Percentiles rank a stretch among this genome's conserved stretches.
Conservation (phyloP, 35 echinoderm and acorn worm genomes). For the Anneissia japonica region DNA sequence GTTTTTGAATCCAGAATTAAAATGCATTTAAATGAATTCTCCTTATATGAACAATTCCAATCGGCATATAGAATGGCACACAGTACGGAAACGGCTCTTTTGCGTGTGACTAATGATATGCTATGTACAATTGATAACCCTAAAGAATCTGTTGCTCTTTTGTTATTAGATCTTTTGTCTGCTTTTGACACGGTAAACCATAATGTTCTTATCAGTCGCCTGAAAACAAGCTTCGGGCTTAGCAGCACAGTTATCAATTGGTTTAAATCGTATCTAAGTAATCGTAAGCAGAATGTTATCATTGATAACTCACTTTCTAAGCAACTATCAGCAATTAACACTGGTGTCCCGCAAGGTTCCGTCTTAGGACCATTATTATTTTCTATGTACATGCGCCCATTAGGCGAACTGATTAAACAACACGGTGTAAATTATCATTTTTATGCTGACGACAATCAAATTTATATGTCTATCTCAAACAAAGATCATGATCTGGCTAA, state of each 20-base stretch:
- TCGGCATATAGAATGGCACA: too few relatives aligned
- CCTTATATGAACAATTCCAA: too few relatives aligned
- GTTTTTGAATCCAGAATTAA: too few relatives aligned
- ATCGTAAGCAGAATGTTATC: conserved; percentile 16
- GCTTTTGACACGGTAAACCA: conserved; percentile 57
- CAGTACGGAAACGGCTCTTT: too few relatives aligned
- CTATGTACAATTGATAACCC: conserved; percentile 25
- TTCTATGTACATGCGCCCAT: conserved; percentile 43
- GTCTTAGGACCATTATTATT: conserved; percentile 55
- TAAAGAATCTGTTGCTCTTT: not conserved
- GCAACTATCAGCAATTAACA: not conserved
- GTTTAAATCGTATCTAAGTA: conserved; percentile 53
- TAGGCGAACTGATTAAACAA: conserved; percentile 37
- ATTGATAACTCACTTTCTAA: conserved; percentile 32
- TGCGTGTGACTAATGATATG: not conserved
- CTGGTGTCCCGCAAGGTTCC: conserved; percentile 54
- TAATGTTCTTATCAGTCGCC: conserved; percentile 29
- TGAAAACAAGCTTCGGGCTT: conserved; percentile 19
- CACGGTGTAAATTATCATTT: conserved; percentile 38
- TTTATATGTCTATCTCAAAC: conserved; percentile 48
- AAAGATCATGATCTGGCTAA: too few relatives aligned
- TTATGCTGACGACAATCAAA: conserved; percentile 64
- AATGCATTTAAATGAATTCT: too few relatives aligned
- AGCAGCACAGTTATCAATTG: conserved; percentile 11
- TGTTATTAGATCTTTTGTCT: conserved; percentile 51